Base-by-base conservation (phyloP, 2,797 vertebrate species). In the Sebastes melanostomus region DNA sequence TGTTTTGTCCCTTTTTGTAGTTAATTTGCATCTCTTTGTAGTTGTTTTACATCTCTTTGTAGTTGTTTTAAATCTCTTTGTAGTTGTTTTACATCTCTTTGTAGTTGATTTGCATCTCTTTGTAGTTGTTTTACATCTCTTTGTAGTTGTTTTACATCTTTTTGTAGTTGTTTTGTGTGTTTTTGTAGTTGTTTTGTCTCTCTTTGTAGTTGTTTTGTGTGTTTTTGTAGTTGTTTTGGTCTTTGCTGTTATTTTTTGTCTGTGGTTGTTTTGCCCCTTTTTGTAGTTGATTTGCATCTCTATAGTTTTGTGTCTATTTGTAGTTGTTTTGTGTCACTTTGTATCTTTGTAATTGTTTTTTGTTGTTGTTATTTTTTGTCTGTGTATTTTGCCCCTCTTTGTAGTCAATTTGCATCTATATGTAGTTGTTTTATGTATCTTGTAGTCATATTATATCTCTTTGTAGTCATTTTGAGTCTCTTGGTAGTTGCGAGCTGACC, bases 11-110 rank as follows among this genome's bases (percentile, higher is more conserved):
- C 13, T 14, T 6, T 14, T n/a, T 32, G 29, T 20, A 61, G 18
- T 30, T n/a, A 0, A 4, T 36, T 36, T 36, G 1, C 1, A 36
- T 36, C 34, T 36, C 42, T 18, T 30, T 29, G 27, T 10, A 9
- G 58, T 59, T 9, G 0, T 5, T 18, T 25, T 25, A 3, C 2
- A 6, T 56, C 55, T 9, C 14, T 60, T 6, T 5, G 36, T 13
- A 5, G 12, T 38, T 14, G 2, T 5, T 38, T 38, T 38, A 2
- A 0, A 12, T 38, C 36, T 38, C 4, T 5, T 13, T 2, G 36
- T 38, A 5, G 36, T 38, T 38, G 12, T 13, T 38, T 38, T 38
- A 0, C 0, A 0, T 38, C 12, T 13, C 5, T 38, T 38, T 14
- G 36, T 38, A 38, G 36, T 38, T 38, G 13, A 1, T 36, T 27